Conservation (phyloP, 2,888 invertebrate genomes). For the Pyrocoelia pectoralis region DNA sequence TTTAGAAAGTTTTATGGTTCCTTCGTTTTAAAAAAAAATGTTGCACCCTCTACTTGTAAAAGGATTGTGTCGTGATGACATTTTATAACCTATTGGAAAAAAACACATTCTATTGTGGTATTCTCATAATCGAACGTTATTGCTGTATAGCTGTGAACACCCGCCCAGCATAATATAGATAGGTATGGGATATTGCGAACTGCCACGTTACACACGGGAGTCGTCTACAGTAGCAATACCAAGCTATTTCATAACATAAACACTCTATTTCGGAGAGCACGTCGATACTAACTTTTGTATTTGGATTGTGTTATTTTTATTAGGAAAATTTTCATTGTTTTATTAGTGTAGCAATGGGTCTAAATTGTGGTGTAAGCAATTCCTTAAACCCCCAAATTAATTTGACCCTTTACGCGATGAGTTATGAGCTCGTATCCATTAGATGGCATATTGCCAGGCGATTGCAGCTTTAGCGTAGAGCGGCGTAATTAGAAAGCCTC, state of each 20-base stretch:
- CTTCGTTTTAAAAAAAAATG: slow-evolving; percentile 2
- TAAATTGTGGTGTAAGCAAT: slow-evolving; percentile 44
- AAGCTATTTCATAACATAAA: slow-evolving; percentile 35
- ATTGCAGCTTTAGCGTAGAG: slow-evolving; percentile 51
- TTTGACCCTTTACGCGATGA: slow-evolving; percentile 57
- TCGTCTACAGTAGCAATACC: slow-evolving; percentile 27
- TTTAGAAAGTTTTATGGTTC: slow-evolving; percentile 24
- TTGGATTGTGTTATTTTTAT: slow-evolving; percentile 36
- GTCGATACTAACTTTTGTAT: slow-evolving; percentile 29
- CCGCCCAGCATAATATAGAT: slow-evolving; percentile 29
- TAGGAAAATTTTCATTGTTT: slow-evolving; percentile 35
- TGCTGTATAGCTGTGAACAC: slow-evolving; percentile 19
- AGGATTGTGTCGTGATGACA: not conserved
- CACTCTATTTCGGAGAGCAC: slow-evolving; percentile 30
- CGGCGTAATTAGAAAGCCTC: slow-evolving; percentile 55
- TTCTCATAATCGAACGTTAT: slow-evolving; percentile 30
- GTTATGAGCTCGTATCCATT: slow-evolving; percentile 57
- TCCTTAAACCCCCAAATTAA: slow-evolving; percentile 54
- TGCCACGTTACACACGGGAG: slow-evolving; percentile 33
- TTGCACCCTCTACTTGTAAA: slow-evolving; percentile 1
- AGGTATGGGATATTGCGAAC: slow-evolving; percentile 31
- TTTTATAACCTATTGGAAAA: slow-evolving; percentile 4
- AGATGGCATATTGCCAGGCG: slow-evolving; percentile 58
- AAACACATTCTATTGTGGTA: slow-evolving; percentile 21
- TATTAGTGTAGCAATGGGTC: slow-evolving; percentile 39